Evolutionary conservation across 2,113 vertebrate genomes (phyloP).

Genomic region (Hoplias malabaricus): DNA sequence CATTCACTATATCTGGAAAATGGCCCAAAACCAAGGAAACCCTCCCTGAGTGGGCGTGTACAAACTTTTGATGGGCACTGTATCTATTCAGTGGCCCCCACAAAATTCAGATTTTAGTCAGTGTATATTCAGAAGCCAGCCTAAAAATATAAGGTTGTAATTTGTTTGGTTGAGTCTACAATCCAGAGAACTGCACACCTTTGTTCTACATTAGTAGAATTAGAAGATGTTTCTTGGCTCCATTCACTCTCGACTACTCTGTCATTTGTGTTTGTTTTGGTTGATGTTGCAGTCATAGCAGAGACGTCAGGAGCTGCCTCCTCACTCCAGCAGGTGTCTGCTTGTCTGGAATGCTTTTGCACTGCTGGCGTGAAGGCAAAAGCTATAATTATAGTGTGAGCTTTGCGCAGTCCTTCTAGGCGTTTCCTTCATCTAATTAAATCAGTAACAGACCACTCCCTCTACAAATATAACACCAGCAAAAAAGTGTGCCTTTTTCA

Average conservation of each 20-base stretch:
- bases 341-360: constrained; percentile 22
- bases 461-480: neutral
- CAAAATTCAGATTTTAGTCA: no score
- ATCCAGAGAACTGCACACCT: no score
- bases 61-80: no score
- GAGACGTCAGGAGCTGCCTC: neutral
- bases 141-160: no score
- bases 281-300: neutral
- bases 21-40: no score
- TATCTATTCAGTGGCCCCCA: no score
- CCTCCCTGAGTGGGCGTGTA: no score
- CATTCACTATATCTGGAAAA: no score
- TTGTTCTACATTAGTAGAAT: no score
- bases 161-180: no score
- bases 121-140: no score
- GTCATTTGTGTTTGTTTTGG: neutral
- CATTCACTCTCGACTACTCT: neutral
- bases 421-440: neutral
- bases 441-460: neutral
- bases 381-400: constrained; percentile 2
- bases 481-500: neutral
- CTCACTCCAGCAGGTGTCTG: neutral
- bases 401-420: constrained; percentile 7
- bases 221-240: neutral
- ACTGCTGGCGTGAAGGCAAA: neutral